phyloP scores from a whole-genome alignment of 2,113 vertebrate genomes.

The Cephalopterus ornatus region DNA sequence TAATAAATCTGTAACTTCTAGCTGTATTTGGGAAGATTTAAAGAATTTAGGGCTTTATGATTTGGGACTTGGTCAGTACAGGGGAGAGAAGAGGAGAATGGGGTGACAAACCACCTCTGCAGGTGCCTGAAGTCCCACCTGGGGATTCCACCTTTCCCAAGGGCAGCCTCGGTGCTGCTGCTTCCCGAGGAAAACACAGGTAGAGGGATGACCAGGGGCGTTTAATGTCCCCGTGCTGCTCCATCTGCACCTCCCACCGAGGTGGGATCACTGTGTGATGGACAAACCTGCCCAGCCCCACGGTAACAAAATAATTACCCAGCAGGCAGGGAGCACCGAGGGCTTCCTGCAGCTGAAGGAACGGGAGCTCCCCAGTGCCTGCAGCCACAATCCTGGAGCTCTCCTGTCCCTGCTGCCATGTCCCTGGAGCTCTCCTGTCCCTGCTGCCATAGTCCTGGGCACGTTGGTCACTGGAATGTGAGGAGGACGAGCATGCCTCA shows the following conservation, averaged over 20 bases:
- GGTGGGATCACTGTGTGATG: not conserved
- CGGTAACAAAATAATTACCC: not conserved
- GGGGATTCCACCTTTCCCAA: not conserved
- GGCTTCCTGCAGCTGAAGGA: not conserved
- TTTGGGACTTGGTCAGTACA: not conserved
- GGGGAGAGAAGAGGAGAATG: not conserved
- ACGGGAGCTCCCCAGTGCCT: not conserved
- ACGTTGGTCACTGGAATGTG: not conserved
- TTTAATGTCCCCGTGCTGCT: not conserved
- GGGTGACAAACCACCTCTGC: not conserved
- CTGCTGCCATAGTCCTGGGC: too few relatives aligned
- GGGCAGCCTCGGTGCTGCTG: accelerated
- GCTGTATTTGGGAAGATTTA: not conserved
- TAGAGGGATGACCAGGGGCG: not conserved
- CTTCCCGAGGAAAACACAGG: not conserved
- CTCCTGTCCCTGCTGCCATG: too few relatives aligned
- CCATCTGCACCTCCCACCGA: not conserved
- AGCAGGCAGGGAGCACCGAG: not conserved
- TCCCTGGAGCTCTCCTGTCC: too few relatives aligned
- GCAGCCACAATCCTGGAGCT: not conserved
- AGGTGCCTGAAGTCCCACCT: not conserved
- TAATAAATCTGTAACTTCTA: not conserved
- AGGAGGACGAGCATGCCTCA: not conserved
- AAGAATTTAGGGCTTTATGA: not conserved
- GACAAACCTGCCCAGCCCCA: not conserved